Conservation (phyloP, 2,888 invertebrate genomes). For the Mesorhabditis belari region DNA sequence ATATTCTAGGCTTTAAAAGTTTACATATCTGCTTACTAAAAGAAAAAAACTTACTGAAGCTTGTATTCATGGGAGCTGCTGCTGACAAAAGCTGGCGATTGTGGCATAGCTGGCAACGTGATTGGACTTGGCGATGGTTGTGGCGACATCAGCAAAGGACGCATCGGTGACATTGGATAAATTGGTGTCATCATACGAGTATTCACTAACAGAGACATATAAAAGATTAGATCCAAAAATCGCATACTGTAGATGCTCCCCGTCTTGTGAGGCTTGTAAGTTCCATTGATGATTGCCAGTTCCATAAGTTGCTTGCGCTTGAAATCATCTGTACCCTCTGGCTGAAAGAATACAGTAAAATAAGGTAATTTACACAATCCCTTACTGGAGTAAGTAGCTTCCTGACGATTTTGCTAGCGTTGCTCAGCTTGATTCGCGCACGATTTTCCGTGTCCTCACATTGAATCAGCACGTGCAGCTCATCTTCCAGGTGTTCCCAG, state of each 20-base stretch:
- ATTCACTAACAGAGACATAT: slow-evolving; percentile 2
- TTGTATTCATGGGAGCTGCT: not conserved
- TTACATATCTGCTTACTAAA: not conserved
- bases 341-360: slow-evolving; percentile 63
- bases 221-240: not conserved
- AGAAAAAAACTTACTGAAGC: not conserved
- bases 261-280: slow-evolving; percentile 67
- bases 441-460: slow-evolving; percentile 97
- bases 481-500: slow-evolving; percentile 98
- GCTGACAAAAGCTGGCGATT: not conserved
- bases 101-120: not conserved
- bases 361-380: too few species aligned
- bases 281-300: slow-evolving; percentile 97
- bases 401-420: slow-evolving; percentile 95
- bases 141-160: not conserved
- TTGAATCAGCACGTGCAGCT: slow-evolving; percentile 77
- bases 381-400: slow-evolving; percentile 91
- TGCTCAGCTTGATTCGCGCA: slow-evolving; percentile 83
- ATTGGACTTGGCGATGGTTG: not conserved
- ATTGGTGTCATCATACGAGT: too few species aligned
- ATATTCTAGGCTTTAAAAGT: not conserved
- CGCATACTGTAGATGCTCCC: slow-evolving; percentile 3
- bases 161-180: not conserved
- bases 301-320: slow-evolving; percentile 99
- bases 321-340: slow-evolving; percentile 97